Base-by-base conservation (phyloP, 1,140 invertebrate species). In the Tetramorium alpestre region DNA sequence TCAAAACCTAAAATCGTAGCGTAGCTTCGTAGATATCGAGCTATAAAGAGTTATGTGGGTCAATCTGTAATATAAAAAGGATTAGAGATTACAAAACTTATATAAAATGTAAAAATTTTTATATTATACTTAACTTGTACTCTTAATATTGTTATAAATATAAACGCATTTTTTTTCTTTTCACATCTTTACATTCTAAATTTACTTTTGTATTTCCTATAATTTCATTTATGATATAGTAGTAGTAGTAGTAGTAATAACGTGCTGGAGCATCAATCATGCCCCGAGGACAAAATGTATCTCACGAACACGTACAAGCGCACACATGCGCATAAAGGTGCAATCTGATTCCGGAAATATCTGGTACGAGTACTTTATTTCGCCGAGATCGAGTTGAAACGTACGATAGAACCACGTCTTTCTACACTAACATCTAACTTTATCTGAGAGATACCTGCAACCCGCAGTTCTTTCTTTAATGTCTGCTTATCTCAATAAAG, bases 141-240 rank as follows among this genome's bases (percentile, higher is more conserved):
- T 28, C 47, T 69, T 69, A 49, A 1, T n/a, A 38, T 38, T 65
- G 33, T 65, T 67, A 22, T 3, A 67, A 51, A 51, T 51, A 51
- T 28, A 72, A 18, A 76, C 3, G 13, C 13, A 62, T 51, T 22
- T 75, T 2, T 77, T 13, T 38, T 75, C 5, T 77, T 13, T 77
- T 77, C 2, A 28, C 28, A 69, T 41, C 25, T 54, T 81, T 54
- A 69, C 16, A 81, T 25, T 11, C 13, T 28, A 81, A 70, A 16
- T 16, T 10, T 16, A 56, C 22, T 41, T 7, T 70, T 25, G 11
- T 41, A 60, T 28, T 77, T 25, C 3, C 33, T 11, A 5, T 13
- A 69, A 47, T 38, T 69, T 49, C 8, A 54, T 41, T 69, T 41
- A 70, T 44, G 16, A n/a, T 56, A 56, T 7, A 69, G 54, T 25